Percentiles rank a stretch among this genome's conserved stretches.
phyloP scores from a whole-genome alignment of 64 coral and sea anemone genomes.

The Acropora yongei region DNA sequence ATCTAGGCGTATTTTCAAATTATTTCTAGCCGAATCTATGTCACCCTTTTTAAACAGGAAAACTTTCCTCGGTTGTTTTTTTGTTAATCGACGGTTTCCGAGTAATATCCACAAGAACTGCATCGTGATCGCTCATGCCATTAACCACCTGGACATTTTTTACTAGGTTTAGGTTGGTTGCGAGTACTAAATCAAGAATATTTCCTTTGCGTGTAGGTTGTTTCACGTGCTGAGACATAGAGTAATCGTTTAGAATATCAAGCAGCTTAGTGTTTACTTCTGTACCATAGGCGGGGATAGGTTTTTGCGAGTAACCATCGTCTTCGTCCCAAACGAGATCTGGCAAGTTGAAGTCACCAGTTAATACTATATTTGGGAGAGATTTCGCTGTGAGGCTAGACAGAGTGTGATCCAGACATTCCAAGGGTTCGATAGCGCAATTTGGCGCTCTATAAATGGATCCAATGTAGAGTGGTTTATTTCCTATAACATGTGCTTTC shows the following conservation, averaged over 20 bases:
- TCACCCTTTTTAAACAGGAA: constrained; percentile 61
- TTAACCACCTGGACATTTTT: constrained; percentile 16
- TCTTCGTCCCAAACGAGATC: constrained; percentile 27
- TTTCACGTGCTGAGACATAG: constrained; percentile 21
- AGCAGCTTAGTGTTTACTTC: constrained; percentile 36
- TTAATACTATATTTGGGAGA: constrained; percentile 23
- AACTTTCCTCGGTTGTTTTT: constrained; percentile 52
- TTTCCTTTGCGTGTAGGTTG: constrained; percentile 34
- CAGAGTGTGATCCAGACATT: constrained; percentile 36
- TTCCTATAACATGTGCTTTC: background rate
- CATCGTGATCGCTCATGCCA: constrained; percentile 64
- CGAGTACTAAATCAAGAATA: constrained; percentile 54
- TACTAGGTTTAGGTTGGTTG: constrained; percentile 41
- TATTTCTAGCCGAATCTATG: background rate
- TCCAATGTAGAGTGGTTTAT: constrained; percentile 28
- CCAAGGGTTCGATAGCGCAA: constrained; percentile 10
- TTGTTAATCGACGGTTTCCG: constrained; percentile 36
- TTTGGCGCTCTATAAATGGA: constrained; percentile 58
- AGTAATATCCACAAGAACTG: constrained; percentile 35
- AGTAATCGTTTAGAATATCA: constrained; percentile 21
- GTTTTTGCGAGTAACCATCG: background rate
- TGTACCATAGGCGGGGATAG: constrained; percentile 14
- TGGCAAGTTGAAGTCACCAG: constrained; percentile 51
- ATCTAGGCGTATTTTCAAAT: constrained; percentile 14
- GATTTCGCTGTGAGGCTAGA: constrained; percentile 34